Evolutionary conservation across 2,888 invertebrate genomes (phyloP).

Genomic region (Ornithoptera alexandrae): DNA sequence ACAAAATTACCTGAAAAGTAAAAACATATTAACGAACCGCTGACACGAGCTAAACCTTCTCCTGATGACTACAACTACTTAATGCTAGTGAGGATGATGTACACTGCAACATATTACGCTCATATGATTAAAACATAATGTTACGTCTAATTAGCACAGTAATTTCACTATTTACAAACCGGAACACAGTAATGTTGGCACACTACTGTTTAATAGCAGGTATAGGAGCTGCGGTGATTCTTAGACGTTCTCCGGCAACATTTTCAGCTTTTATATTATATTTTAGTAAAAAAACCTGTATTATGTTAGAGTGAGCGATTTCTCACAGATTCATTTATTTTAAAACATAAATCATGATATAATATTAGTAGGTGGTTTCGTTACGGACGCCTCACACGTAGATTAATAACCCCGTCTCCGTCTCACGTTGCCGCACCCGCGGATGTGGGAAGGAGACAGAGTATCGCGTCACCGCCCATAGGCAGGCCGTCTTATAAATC

Average conservation of each 20-base stretch:
- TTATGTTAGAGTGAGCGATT: conserved; percentile 19
- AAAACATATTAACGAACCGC: background rate
- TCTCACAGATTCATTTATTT: conserved; percentile 11
- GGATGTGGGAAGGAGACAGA: conserved; percentile 10
- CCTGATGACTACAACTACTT: background rate
- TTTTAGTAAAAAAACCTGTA: background rate
- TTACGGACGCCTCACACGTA: conserved; percentile 26
- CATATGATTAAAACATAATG: too few species aligned
- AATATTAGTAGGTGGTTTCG: conserved; percentile 29
- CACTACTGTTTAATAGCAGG: too few species aligned
- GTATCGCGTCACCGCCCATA: conserved; percentile 28
- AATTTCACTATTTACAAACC: too few species aligned
- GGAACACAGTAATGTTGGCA: too few species aligned
- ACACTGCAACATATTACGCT: background rate
- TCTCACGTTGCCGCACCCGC: background rate
- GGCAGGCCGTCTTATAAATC: conserved; percentile 40
- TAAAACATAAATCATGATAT: conserved; percentile 20
- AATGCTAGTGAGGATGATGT: background rate
- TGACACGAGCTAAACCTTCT: background rate
- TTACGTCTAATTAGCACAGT: too few species aligned
- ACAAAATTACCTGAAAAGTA: background rate
- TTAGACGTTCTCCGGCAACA: too few species aligned
- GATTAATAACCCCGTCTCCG: conserved; percentile 5
- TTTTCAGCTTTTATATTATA: background rate
- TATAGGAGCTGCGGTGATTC: too few species aligned